Evolutionary conservation across 2,797 vertebrate species (phyloP), one percentile per base, ranked within the genome.

Genomic region (Melanotaenia pygmaea): DNA sequence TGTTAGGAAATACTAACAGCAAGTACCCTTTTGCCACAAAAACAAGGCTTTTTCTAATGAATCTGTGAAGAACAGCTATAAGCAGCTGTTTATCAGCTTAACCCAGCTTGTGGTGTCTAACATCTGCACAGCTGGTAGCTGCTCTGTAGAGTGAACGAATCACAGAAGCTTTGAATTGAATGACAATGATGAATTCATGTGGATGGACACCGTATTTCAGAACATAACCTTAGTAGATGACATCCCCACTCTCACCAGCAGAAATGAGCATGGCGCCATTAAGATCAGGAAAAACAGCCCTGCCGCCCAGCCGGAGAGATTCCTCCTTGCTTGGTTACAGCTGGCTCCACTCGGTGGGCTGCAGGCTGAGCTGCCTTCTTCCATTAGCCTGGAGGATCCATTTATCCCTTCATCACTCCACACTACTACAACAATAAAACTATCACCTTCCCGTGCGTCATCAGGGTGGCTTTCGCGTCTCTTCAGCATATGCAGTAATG

Each of bases 141-240:
- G 76, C 74, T 83, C 85, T 69, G 73, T 82, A 76, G 87, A 81
- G 74, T 18, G 50, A 77, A 76, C 14, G n/a, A 54, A 61, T 81
- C 78, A 47, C 61, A 18, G 59, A 71, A 60, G 73, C 77, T 81
- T 84, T 81, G 84, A 83, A 70, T 82, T 70, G 88, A 88, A 87
- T 87, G 81, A 86, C 86, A 84, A 89, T 88, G 84, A 93, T 74
- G 35, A 69, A 90, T 91, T 90, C 79, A 83, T 83, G 76, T 85
- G 82, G 81, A 85, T 43, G 38, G 82, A 88, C 81, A 86, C 77
- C 14, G 70, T 64, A 86, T 87, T 91, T 93, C 79, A 88, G 77
- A 88, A 82, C 79, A 87, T 79, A 85, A 87, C 80, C 88, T 81
- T 74, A 72, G 86, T 84, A 89, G 86, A 90, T 88, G 87, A 91